These are phyloP conservation scores for Neolamprologus modestus DNA, from an alignment of 2,113 vertebrate genomes.

Conservation along the genomic window DNA sequence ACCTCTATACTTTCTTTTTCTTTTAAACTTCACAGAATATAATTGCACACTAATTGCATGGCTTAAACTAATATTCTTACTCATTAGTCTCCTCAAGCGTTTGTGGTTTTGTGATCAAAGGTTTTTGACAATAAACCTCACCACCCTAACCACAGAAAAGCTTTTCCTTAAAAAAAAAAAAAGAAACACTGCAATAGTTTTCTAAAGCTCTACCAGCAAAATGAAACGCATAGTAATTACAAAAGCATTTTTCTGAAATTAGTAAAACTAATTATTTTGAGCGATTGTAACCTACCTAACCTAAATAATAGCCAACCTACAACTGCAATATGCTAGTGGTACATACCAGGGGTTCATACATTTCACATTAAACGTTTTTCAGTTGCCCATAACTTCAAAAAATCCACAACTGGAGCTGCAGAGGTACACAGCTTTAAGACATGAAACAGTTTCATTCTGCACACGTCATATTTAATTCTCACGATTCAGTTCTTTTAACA, in stretches of 20 bases:
- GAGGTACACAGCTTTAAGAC: not conserved
- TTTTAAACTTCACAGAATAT: slow-evolving; percentile 14
- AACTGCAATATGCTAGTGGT: not conserved
- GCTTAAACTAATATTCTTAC: slow-evolving; percentile 21
- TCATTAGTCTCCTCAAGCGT: slow-evolving; percentile 17
- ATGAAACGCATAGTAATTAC: not conserved
- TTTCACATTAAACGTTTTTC: not conserved
- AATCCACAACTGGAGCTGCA: not conserved
- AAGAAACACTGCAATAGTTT: not conserved
- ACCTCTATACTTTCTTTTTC: not conserved
- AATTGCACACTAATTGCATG: slow-evolving; percentile 25
- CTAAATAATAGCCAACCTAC: not conserved
- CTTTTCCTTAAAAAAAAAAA: not conserved
- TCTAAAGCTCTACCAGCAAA: not conserved
- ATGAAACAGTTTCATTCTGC: not conserved
- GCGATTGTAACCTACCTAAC: not conserved
- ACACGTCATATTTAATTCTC: not conserved
- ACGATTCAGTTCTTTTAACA: not conserved
- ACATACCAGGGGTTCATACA: not conserved
- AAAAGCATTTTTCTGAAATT: not conserved
- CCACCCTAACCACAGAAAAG: not conserved
- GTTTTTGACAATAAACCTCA: slow-evolving; percentile 9
- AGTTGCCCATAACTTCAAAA: not conserved
- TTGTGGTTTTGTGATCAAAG: slow-evolving; percentile 32
- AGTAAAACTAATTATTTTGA: not conserved